Evolutionary conservation across 2,113 vertebrate genomes (phyloP).

Genomic region (Chlorodrepanis virens): DNA sequence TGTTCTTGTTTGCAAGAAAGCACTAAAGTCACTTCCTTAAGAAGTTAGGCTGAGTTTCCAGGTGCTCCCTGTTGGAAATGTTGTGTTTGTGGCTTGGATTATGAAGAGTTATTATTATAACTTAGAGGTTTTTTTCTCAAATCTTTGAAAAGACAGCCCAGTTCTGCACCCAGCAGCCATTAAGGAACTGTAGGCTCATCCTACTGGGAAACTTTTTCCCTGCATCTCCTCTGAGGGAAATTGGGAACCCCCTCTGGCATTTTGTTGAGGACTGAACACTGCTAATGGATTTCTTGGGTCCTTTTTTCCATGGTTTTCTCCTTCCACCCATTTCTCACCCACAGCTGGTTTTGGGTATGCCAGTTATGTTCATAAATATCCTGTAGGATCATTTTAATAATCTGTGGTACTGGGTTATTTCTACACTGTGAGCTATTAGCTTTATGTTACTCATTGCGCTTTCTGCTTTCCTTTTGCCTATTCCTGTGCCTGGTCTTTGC

Average conservation of each 20-base stretch:
- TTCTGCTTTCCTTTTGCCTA: background rate
- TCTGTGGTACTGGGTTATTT: background rate
- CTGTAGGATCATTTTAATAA: background rate
- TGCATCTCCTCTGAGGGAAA: background rate
- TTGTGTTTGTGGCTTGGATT: background rate
- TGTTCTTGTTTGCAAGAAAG: background rate
- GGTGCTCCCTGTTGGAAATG: background rate
- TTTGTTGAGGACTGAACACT: background rate
- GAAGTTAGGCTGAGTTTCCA: background rate
- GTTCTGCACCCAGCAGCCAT: background rate
- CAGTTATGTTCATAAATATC: background rate
- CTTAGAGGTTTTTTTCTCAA: background rate
- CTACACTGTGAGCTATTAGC: fast-evolving
- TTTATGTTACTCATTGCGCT: background rate
- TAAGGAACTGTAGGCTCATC: background rate
- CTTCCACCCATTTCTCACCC: background rate
- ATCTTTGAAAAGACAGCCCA: background rate
- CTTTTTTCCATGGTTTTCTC: background rate
- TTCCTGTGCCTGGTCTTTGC: background rate
- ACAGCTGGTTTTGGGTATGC: background rate
- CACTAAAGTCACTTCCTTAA: background rate
- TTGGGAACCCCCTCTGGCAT: background rate
- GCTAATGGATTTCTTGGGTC: background rate
- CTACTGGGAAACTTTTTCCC: background rate
- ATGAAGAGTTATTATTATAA: background rate